Conservation (phyloP, 2,888 invertebrate genomes). For the Clistopyga incitator region DNA sequence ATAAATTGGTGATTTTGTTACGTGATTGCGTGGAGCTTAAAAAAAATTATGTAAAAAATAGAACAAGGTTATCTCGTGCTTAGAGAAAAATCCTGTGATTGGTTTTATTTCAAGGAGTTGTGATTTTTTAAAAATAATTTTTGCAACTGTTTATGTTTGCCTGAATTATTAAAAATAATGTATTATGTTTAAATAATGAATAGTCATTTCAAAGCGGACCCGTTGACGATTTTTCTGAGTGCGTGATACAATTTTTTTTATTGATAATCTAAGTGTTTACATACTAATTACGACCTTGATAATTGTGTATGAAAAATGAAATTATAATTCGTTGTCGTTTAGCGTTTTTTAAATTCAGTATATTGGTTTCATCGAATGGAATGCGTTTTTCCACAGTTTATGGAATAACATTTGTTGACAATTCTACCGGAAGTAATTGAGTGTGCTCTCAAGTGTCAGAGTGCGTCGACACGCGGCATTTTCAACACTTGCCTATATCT, state of each 20-base stretch:
- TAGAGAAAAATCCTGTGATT: not conserved
- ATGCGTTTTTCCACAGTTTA: not conserved
- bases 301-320: not conserved
- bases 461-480: conserved; percentile 18
- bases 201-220: too few species aligned
- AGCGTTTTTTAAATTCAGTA: not conserved
- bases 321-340: not conserved
- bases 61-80: not conserved
- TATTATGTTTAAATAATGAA: too few species aligned
- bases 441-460: conserved; percentile 23
- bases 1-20: too few species aligned
- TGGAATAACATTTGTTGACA: not conserved
- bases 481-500: not conserved
- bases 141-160: too few species aligned
- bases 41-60: not conserved
- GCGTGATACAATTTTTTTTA: not conserved
- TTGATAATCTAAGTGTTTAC: not conserved
- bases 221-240: not conserved
- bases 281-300: not conserved
- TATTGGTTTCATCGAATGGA: not conserved
- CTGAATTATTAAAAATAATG: too few species aligned
- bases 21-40: too few species aligned
- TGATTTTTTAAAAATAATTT: too few species aligned
- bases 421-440: conserved; percentile 24
- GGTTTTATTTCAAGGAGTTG: too few species aligned